Conservation (phyloP, 2,888 invertebrate species). For the Cryptocephalus primarius region DNA sequence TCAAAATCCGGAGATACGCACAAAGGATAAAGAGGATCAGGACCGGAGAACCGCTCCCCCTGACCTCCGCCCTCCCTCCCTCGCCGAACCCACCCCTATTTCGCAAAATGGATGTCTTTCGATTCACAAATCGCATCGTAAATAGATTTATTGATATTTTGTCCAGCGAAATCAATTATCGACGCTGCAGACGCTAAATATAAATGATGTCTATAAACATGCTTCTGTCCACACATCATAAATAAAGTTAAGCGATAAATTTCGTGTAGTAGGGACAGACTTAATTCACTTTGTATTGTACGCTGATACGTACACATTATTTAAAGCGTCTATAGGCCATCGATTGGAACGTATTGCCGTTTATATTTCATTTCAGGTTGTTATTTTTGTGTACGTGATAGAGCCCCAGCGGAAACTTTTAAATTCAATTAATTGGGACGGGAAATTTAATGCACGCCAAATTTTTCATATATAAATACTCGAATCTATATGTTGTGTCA, state of each 20-base stretch:
- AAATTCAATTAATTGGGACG: neutral
- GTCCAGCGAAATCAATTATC: constrained; percentile 22
- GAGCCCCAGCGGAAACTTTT: no score
- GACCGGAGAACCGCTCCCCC: constrained; percentile 9
- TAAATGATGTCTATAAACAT: constrained; percentile 23
- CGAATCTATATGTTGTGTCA: no score
- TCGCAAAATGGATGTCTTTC: constrained; percentile 14
- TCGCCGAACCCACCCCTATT: constrained; percentile 14
- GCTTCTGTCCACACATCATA: constrained; percentile 22
- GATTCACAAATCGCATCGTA: constrained; percentile 16
- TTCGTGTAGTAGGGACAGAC: constrained; percentile 14
- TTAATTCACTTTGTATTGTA: constrained; percentile 15
- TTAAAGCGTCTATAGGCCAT: constrained; percentile 5
- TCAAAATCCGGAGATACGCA: constrained; percentile 31
- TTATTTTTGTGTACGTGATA: neutral
- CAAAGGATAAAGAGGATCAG: constrained; percentile 22
- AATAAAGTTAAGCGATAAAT: constrained; percentile 20
- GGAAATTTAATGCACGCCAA: constrained; percentile 1
- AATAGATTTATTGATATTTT: constrained; percentile 19
- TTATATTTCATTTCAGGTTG: constrained; percentile 2
- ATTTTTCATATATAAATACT: constrained; percentile 1
- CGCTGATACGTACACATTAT: constrained; percentile 8
- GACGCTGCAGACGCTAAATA: constrained; percentile 19
- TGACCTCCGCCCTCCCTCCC: constrained; percentile 24
- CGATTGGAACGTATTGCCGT: constrained; percentile 2